Evolutionary conservation across 2,888 invertebrate genomes (phyloP).

Genomic region (Callyntrura guangdongensis): DNA sequence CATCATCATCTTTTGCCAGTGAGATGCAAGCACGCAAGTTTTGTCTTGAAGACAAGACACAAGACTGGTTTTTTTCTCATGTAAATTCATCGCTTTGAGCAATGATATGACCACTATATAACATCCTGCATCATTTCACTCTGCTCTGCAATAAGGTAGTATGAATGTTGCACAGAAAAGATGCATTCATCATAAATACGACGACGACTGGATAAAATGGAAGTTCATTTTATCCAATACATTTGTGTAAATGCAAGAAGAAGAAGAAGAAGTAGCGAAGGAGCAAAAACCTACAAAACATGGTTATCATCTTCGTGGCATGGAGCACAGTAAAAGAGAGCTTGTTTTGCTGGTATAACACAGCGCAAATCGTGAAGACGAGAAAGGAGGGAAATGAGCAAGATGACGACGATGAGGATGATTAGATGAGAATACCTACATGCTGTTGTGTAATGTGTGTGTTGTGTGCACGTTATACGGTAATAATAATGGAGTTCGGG

Average conservation of each 20-base stretch:
- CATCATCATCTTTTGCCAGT: slow-evolving; percentile 40
- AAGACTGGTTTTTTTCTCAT: slow-evolving; percentile 75
- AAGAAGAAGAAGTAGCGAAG: background rate
- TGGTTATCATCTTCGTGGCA: no score
- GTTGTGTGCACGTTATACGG: slow-evolving; percentile 13
- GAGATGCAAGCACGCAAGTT: slow-evolving; percentile 15
- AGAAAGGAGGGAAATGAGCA: slow-evolving; percentile 28
- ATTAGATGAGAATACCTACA: slow-evolving; percentile 59
- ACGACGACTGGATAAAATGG: slow-evolving; percentile 32
- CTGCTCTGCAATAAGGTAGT: background rate
- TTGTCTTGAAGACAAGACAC: background rate
- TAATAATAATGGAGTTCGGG: slow-evolving; percentile 50
- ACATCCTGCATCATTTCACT: no score
- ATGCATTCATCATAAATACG: slow-evolving; percentile 60
- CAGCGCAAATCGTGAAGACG: slow-evolving; percentile 17
- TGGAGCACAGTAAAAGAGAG: no score
- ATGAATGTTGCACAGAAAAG: slow-evolving; percentile 20
- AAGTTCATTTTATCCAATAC: background rate
- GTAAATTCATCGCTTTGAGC: slow-evolving; percentile 75
- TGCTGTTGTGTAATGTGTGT: slow-evolving; percentile 42
- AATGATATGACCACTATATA: slow-evolving; percentile 40
- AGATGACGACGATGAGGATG: slow-evolving; percentile 35
- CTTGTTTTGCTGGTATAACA: background rate
- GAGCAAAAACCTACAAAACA: background rate
- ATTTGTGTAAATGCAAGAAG: slow-evolving; percentile 14